Base-by-base conservation (phyloP, 1,140 invertebrate genomes). In the Ostrea denselamellosa region DNA sequence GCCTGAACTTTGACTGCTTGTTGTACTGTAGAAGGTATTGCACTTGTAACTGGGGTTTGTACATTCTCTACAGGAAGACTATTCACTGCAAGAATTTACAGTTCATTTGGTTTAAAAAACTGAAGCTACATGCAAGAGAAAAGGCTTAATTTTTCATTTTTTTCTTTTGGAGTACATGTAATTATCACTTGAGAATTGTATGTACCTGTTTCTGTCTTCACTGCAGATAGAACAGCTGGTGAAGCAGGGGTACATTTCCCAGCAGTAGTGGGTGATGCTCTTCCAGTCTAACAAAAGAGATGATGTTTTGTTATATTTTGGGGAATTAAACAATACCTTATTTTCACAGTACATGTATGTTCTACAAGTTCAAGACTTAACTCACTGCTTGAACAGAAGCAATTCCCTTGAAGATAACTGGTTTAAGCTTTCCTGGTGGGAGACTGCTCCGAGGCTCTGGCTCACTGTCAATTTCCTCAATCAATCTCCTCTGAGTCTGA, bases 391-490 rank as follows among this genome's bases (percentile, higher is more conserved):
- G 25, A 83, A 83, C 82, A n/a, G n/a, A 19, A 83, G 52, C 51
- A 52, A 53, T 83, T 51, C 34, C 52, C 44, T 83, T 83, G 8
- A 83, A 22, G 82, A 25, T 10, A 51, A 83, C 19, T 83, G 90
- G 87, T 90, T 93, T 93, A 53, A 94, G 85, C 87, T 93, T 93
- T 14, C 93, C 91, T 25, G 90, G 90, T 84, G 86, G 90, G 9
- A 90, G 93, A 85, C 94, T 92, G 2, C 97, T 97, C 25, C 96
- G 96, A 10, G 95, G 95, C 12, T 96, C 95, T 12, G 96, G 96
- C 77, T 95, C 93, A 85, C 91, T 95, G 92, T 97, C 96, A 87
- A 97, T 96, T 94, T 98, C 97, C 94, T 97, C 97, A 81, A 98
- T 97, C 2, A 97, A 93, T 91, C 96, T 96, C 68, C 96, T 95